Percentiles rank a stretch among this genome's conserved stretches.
Conservation (phyloP, 2,888 invertebrate genomes). For the Fragum whitleyi region DNA sequence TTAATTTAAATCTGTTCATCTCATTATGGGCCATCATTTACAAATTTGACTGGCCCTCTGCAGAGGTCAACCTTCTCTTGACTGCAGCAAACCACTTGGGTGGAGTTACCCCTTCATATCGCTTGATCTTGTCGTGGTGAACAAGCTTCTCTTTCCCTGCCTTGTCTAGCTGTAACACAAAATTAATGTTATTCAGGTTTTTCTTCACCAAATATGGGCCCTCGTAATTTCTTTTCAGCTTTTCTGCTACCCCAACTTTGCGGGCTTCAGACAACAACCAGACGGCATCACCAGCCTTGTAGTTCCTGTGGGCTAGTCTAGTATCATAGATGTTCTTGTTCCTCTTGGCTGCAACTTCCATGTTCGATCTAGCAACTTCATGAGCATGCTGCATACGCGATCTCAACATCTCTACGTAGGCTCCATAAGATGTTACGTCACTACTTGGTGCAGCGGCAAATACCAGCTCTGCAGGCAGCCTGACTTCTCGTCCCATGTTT, state of each 20-base stretch:
- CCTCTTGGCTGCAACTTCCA: constrained; percentile 2
- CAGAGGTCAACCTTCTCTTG: no score
- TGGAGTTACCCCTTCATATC: neutral
- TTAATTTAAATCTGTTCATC: no score
- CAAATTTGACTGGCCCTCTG: no score
- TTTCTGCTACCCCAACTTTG: constrained; percentile 13
- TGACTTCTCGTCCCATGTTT: constrained; percentile 54
- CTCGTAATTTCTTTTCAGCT: constrained; percentile 14
- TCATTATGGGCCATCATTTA: no score
- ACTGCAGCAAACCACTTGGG: no score
- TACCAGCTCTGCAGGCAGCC: constrained; percentile 46
- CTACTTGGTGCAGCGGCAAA: constrained; percentile 10
- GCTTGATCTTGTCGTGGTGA: neutral
- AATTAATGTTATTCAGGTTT: constrained; percentile 3
- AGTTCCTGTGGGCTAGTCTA: constrained; percentile 13
- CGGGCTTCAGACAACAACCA: constrained; percentile 4
- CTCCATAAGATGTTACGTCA: neutral
- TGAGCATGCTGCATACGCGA: constrained; percentile 26
- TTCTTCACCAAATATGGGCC: constrained; percentile 22
- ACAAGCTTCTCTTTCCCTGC: neutral
- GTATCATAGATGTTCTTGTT: constrained; percentile 46
- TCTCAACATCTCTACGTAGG: constrained; percentile 28
- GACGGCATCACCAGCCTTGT: constrained; percentile 25
- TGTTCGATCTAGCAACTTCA: constrained; percentile 19
- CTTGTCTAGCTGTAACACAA: neutral